These are phyloP conservation scores for Oncorhynchus kisutch DNA, from an alignment of 2,113 vertebrate genomes.

Conservation along the genomic window DNA sequence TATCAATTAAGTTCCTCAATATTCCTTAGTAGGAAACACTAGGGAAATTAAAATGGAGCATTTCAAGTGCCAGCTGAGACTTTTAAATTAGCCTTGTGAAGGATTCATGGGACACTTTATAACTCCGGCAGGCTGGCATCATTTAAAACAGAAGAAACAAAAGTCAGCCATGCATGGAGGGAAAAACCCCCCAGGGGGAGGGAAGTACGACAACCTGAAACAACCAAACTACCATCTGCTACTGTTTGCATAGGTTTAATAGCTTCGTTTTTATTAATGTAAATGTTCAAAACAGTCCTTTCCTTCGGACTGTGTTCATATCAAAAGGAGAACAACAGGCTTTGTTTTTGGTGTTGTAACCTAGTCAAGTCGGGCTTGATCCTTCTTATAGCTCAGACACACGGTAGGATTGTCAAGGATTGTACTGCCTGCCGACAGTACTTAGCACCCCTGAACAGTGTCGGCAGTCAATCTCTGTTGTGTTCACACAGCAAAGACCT, in stretches of 20 bases:
- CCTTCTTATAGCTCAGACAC: background rate
- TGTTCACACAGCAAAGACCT: no score
- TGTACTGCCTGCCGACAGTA: no score
- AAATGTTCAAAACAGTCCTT: background rate
- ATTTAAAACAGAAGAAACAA: slow-evolving; percentile 38
- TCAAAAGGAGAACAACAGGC: slow-evolving; percentile 1
- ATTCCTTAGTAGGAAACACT: slow-evolving; percentile 41
- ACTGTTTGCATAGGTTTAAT: background rate
- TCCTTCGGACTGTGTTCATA: slow-evolving; percentile 10
- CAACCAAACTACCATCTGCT: slow-evolving; percentile 43
- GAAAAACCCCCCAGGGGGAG: slow-evolving; percentile 20
- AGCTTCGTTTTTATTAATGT: background rate
- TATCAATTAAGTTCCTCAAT: slow-evolving; percentile 46
- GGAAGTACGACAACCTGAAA: slow-evolving; percentile 30
- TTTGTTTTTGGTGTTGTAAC: background rate
- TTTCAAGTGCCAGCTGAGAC: slow-evolving; percentile 54
- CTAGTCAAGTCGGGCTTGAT: background rate
- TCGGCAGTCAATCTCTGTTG: no score
- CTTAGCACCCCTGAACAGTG: no score
- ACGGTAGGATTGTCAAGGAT: no score
- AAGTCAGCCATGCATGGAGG: slow-evolving; percentile 35
- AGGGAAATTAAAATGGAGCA: slow-evolving; percentile 43
- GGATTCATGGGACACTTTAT: slow-evolving; percentile 54
- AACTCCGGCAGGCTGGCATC: slow-evolving; percentile 46
- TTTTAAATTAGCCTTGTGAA: slow-evolving; percentile 49